Percentiles rank a stretch among this genome's conserved stretches.
Conservation (phyloP, 2,888 invertebrate genomes). For the Philaethria dido region DNA sequence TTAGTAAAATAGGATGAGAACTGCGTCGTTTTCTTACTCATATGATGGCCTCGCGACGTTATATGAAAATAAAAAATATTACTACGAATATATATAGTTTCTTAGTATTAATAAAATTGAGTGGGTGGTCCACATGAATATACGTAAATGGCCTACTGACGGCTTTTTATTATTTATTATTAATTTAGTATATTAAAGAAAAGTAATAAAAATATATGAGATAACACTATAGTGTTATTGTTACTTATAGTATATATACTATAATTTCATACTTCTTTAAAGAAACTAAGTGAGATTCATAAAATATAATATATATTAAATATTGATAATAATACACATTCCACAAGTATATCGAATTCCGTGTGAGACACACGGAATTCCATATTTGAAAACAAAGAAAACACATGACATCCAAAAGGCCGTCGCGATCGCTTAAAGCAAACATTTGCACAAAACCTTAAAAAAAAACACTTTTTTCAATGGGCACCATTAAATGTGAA, state of each 20-base stretch:
- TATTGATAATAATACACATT: conserved; percentile 14
- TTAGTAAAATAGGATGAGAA: conserved; percentile 26
- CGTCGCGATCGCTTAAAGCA: conserved; percentile 49
- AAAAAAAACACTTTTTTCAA: conserved; percentile 53
- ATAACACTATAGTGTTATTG: no score
- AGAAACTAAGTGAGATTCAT: neutral
- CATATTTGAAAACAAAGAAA: conserved; percentile 44
- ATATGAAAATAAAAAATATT: conserved; percentile 42
- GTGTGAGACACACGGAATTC: conserved; percentile 16
- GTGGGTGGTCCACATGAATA: conserved; percentile 32
- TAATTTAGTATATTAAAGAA: no score
- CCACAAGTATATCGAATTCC: conserved; percentile 31
- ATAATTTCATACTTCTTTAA: neutral
- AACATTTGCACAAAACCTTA: conserved; percentile 62
- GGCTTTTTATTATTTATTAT: no score
- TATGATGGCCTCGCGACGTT: conserved; percentile 28
- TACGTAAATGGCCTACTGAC: conserved; percentile 13
- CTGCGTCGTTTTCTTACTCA: conserved; percentile 38
- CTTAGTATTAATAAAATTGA: conserved; percentile 23
- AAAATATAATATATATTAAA: conserved; percentile 2
- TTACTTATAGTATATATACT: no score
- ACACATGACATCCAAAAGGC: conserved; percentile 52
- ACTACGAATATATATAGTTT: conserved; percentile 34
- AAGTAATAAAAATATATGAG: no score
- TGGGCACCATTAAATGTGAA: conserved; percentile 60